phyloP scores from a whole-genome alignment of 53 echinoderm and acorn worm species.

The Paracentrotus lividus region DNA sequence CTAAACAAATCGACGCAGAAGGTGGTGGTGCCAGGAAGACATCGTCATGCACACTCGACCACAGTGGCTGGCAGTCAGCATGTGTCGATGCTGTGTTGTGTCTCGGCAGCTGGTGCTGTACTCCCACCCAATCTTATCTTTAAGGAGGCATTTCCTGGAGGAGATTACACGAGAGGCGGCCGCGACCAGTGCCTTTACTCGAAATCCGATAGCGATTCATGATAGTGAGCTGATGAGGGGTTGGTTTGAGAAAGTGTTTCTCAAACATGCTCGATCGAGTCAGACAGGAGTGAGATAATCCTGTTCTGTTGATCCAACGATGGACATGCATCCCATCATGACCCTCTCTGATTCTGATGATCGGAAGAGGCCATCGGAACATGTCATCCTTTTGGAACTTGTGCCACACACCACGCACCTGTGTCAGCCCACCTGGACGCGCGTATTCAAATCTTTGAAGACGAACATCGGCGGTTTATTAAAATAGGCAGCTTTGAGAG shows the following conservation, averaged over 20 bases:
- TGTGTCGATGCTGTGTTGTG: neutral
- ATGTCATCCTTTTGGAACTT: neutral
- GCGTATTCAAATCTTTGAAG: conserved; percentile 3
- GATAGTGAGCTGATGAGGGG: conserved; percentile 67
- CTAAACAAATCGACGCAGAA: conserved; percentile 70
- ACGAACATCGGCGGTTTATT: neutral
- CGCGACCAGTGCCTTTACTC: conserved; percentile 66
- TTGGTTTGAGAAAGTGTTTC: conserved; percentile 70
- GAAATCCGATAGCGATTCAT: conserved; percentile 65
- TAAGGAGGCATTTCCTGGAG: conserved; percentile 59
- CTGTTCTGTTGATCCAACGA: conserved; percentile 43
- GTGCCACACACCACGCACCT: neutral
- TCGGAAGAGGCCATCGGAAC: neutral
- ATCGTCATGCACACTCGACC: conserved; percentile 61
- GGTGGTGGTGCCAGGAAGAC: conserved; percentile 55
- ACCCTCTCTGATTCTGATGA: neutral
- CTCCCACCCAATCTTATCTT: conserved; percentile 46
- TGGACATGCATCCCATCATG: conserved; percentile 55
- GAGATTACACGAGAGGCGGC: conserved; percentile 59
- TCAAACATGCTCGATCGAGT: conserved; percentile 60
- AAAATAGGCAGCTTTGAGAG: neutral
- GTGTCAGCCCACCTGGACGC: neutral
- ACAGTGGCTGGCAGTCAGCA: neutral
- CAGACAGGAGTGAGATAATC: conserved; percentile 61
- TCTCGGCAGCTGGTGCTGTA: neutral